Percentiles rank a stretch among this genome's conserved stretches.
Conservation (phyloP, 2,113 vertebrate genomes). For the Neofelis nebulosa region DNA sequence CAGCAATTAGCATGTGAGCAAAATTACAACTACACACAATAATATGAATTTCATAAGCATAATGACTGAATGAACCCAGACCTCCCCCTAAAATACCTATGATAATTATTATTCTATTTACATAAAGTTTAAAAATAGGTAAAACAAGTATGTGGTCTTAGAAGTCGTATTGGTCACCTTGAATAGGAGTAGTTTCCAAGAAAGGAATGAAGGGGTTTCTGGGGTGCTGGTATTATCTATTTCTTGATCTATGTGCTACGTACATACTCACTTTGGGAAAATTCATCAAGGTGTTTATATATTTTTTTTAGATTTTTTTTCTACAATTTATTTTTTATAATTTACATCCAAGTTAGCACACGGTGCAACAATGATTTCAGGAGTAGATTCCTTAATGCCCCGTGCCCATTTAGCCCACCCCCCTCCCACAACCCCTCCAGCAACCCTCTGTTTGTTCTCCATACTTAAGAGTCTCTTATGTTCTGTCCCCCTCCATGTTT, state of each 20-base stretch:
- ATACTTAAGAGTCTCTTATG: no score
- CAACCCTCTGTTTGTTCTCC: no score
- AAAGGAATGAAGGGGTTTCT: not conserved
- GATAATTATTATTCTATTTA: not conserved
- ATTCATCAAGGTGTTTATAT: not conserved
- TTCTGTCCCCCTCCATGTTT: no score
- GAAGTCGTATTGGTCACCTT: not conserved
- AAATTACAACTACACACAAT: not conserved
- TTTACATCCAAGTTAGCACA: no score
- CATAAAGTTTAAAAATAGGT: not conserved
- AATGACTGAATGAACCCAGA: not conserved
- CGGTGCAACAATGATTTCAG: no score
- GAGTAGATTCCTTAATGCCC: no score
- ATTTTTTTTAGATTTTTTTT: no score
- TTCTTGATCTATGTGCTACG: not conserved
- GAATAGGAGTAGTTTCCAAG: not conserved
- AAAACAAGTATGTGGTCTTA: not conserved
- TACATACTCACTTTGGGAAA: not conserved
- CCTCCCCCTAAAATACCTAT: not conserved
- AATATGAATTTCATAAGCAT: not conserved
- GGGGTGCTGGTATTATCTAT: not conserved
- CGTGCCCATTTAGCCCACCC: no score
- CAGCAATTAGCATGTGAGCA: not conserved
- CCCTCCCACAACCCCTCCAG: no score
- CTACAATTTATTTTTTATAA: no score